Evolutionary conservation across 1,140 invertebrate species (phyloP), one percentile per base, ranked within the genome.

Genomic region (Ips typographus): DNA sequence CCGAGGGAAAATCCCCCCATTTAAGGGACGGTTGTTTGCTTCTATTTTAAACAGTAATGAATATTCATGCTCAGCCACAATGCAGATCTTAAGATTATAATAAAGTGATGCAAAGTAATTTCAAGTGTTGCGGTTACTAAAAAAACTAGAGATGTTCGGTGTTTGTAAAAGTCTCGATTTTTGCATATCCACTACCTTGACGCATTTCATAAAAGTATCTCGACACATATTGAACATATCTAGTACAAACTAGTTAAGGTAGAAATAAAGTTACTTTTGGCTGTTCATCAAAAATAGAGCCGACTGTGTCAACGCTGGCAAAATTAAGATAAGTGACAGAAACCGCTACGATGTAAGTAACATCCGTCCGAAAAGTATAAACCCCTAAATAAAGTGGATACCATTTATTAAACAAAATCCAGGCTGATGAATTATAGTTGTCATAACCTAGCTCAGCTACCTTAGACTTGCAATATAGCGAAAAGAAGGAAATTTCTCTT

Each of bases 401-500:
- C 47, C 61, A 64, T 64, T 64, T 64, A 64, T 53, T 41, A 64
- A 53, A 64, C 51, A 64, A 64, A 64, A 64, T 64, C 49, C 49
- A 42, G 6, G 49, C 61, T 64, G 61, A 64, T 64, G 51, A 64
- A 64, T 64, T 64, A 64, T 64, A 40, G 61, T 53, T 64, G 61
- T 64, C 61, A 64, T 64, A 64, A 52, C 61, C 47, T 64, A 64
- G 41, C 61, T 64, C 61, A 64, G 61, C 55, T 57, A 65, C 64
- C 64, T 42, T 65, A 41, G 47, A 64, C 47, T 53, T 64, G 22
- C 38, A 22, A 22, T 22, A 22, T 22, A 22, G 22, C 22, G 22
- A 22, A 22, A 22, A 52, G 6, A 41, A 40, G 61, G 40, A 2
- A 61, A 44, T 59, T 36, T 5, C 22, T 61, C 40, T 40, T 7